phyloP scores from a whole-genome alignment of 2,113 vertebrate genomes.

The Microcebus tavaratra region DNA sequence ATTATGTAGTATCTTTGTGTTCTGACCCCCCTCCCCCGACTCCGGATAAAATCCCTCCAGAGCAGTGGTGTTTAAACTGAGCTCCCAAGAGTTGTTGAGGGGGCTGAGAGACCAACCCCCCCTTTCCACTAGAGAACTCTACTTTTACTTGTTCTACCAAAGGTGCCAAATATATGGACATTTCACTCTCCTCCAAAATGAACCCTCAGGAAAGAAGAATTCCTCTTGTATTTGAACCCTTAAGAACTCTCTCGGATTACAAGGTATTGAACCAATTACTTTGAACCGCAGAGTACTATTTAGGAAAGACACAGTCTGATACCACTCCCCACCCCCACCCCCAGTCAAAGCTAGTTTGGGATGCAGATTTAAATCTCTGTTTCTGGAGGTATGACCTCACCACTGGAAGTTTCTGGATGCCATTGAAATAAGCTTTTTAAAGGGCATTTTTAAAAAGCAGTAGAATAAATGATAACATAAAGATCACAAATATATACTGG shows the following conservation, averaged over 20 bases:
- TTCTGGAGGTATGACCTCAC: not conserved
- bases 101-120: too few species aligned
- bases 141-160: not conserved
- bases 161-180: not conserved
- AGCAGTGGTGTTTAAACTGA: not conserved
- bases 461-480: not conserved
- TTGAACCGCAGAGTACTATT: not conserved
- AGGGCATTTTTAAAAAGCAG: not conserved
- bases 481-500: not conserved
- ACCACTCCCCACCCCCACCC: too few species aligned
- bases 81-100: not conserved
- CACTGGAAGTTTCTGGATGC: not conserved
- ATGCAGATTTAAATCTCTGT: not conserved
- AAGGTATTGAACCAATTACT: not conserved
- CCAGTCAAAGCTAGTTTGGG: not conserved
- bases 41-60: not conserved
- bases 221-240: not conserved
- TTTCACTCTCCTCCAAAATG: not conserved
- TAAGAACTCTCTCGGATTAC: not conserved
- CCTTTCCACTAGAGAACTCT: not conserved
- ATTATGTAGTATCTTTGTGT: not conserved
- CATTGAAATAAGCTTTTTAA: not conserved
- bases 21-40: not conserved
- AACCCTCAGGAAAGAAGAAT: not conserved
- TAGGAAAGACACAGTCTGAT: not conserved